A percentile compares a stretch with the other conserved stretches of the same genome.
phyloP scores from a whole-genome alignment of 2,888 invertebrate genomes.

The Strigamia transsilvanica region DNA sequence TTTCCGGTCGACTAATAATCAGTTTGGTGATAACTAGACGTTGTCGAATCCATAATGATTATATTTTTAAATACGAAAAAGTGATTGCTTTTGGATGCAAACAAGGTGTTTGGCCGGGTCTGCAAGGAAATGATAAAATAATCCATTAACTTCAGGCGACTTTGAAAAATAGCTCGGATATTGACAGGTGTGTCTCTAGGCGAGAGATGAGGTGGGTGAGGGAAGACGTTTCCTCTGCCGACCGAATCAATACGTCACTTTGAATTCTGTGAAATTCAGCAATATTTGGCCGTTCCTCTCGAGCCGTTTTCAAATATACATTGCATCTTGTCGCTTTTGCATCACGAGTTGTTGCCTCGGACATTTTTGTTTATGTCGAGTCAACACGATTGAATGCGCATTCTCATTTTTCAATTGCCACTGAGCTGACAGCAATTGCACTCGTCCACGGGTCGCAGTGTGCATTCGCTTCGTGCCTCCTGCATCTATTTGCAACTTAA shows the following conservation, averaged over 20 bases:
- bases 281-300: not conserved
- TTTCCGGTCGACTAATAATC: conserved; percentile 15
- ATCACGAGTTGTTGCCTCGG: not conserved
- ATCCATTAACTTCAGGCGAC: conserved; percentile 52
- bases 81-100: conserved; percentile 41
- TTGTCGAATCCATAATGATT: not conserved
- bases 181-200: conserved; percentile 51
- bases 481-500: conserved; percentile 19
- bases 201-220: not conserved
- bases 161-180: conserved; percentile 52
- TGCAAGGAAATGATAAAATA: conserved; percentile 53
- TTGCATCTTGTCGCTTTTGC: not conserved
- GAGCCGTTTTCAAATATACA: not conserved
- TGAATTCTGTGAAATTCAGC: conserved; percentile 18
- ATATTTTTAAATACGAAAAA: not conserved
- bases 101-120: conserved; percentile 27
- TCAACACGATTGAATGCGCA: not conserved
- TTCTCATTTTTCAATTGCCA: conserved; percentile 35
- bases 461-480: conserved; percentile 1
- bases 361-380: not conserved
- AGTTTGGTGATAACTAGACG: not conserved
- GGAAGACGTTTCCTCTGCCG: conserved; percentile 8
- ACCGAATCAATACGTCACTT: conserved; percentile 43
- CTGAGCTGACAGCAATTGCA: conserved; percentile 16
- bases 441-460: not conserved